phyloP scores from a whole-genome alignment of 2,888 invertebrate species.

The Drosophila anomelani region DNA sequence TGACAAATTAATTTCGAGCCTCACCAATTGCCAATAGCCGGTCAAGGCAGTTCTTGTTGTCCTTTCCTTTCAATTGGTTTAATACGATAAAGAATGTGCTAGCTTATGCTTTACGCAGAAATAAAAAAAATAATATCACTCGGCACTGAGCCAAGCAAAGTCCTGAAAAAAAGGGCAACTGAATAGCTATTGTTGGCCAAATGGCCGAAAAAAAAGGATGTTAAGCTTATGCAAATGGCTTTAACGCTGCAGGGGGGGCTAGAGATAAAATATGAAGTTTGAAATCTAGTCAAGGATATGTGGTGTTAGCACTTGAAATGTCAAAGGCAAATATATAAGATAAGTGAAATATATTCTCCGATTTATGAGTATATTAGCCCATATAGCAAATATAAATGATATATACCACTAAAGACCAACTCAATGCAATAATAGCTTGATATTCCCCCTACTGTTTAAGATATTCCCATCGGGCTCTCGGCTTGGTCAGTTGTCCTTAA shows the following conservation, averaged over 20 bases:
- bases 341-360: too few species aligned
- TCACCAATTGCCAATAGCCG: constrained; percentile 52
- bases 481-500: constrained; percentile 41
- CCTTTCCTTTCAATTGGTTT: constrained; percentile 21
- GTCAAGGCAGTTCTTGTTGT: constrained; percentile 17
- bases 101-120: constrained; percentile 17
- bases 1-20: constrained; percentile 73
- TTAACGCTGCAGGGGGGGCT: constrained; percentile 27
- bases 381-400: too few species aligned
- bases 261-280: constrained; percentile 38
- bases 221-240: constrained; percentile 35
- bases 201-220: constrained; percentile 29
- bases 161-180: constrained; percentile 12
- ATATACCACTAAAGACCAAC: neutral
- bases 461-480: constrained; percentile 14
- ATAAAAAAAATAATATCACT: constrained; percentile 5
- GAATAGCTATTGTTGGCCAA: constrained; percentile 35
- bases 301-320: constrained; percentile 9
- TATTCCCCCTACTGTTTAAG: constrained; percentile 8
- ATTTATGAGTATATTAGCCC: too few species aligned
- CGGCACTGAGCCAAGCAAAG: constrained; percentile 29
- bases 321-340: too few species aligned
- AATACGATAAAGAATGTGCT: constrained; percentile 11
- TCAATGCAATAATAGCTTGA: constrained; percentile 9
- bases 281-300: constrained; percentile 13